Evolutionary conservation across 2,113 vertebrate species (phyloP), one percentile per base, ranked within the genome.

Genomic region (Chionomys nivalis): DNA sequence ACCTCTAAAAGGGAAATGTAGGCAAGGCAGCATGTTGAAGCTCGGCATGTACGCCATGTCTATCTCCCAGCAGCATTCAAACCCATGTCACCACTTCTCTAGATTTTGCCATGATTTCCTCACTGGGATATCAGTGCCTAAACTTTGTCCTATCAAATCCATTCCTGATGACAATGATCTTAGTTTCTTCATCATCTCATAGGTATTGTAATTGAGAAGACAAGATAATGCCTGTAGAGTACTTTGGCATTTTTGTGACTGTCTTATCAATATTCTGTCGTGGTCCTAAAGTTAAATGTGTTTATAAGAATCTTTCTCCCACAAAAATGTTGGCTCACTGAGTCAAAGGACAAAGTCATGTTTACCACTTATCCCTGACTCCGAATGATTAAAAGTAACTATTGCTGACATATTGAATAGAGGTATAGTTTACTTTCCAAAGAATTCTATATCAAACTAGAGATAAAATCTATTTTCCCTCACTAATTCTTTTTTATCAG

Each of bases 111-210:
- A 72, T 79, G 33, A 68, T 47, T 65, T 86, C 33, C 28, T 81
- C 52, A 72, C 36, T 68, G 10, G 36, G 39, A 93, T 28, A 85
- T 23, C 33, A 68, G 0, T 66, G 10, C 61, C 94, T 86, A 73
- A 92, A 66, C 4, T 49, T 44, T 77, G 23, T 72, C 17, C 12
- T 28, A 93, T 55, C 87, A 78, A 86, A 78, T 47, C 24, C 26
- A 82, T 63, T 93, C 39, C 78, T 16, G 52, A 19, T 76, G 26
- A 2, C 55, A 49, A 83, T 97, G 87, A 97, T 90, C 52, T 98
- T 93, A 95, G 76, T 94, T 96, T 94, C 77, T 91, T 87, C 92
- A 63, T 94, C 70, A 87, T 93, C 90, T 97, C 89, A 96, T 86
- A 21, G 42, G 23, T 66, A 96, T 93, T 93, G 96, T 96, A 96